Conservation (phyloP, 1,140 invertebrate species). For the Hycleus cichorii region DNA sequence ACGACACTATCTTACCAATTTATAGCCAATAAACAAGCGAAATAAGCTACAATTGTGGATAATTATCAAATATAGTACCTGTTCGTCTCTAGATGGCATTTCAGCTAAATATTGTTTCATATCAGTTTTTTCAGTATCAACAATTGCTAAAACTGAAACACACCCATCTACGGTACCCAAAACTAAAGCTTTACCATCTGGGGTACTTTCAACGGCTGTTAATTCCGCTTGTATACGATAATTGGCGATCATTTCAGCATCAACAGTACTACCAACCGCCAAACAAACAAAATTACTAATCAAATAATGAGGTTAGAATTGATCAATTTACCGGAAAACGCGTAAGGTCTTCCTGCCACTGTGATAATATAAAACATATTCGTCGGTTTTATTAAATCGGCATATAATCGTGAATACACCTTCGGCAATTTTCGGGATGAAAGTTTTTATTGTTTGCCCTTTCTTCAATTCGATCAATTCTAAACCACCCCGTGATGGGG, state of each 20-base stretch:
- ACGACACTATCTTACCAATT: no score
- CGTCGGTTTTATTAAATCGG: slow-evolving; percentile 87
- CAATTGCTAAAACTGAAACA: slow-evolving; percentile 83
- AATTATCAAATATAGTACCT: slow-evolving; percentile 40
- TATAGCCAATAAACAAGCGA: no score
- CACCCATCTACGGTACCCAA: slow-evolving; percentile 91
- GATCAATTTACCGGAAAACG: slow-evolving; percentile 64
- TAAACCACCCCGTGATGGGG: slow-evolving; percentile 85
- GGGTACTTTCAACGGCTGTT: slow-evolving; percentile 74
- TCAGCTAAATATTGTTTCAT: slow-evolving; percentile 58
- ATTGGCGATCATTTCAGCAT: slow-evolving; percentile 87
- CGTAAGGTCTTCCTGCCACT: slow-evolving; percentile 87
- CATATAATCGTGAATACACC: slow-evolving; percentile 94
- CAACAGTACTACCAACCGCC: slow-evolving; percentile 54
- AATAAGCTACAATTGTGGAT: not conserved
- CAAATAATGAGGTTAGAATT: no score
- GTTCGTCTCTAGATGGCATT: slow-evolving; percentile 65
- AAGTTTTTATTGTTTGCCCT: slow-evolving; percentile 71
- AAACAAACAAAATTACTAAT: not conserved
- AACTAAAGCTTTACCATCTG: slow-evolving; percentile 74
- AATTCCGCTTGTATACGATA: slow-evolving; percentile 88
- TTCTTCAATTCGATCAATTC: slow-evolving; percentile 83
- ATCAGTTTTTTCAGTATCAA: slow-evolving; percentile 63
- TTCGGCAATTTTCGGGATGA: slow-evolving; percentile 89
- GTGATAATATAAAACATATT: slow-evolving; percentile 96